Evolutionary conservation across 1,140 invertebrate genomes (phyloP).

Genomic region (Anastrepha ludens): DNA sequence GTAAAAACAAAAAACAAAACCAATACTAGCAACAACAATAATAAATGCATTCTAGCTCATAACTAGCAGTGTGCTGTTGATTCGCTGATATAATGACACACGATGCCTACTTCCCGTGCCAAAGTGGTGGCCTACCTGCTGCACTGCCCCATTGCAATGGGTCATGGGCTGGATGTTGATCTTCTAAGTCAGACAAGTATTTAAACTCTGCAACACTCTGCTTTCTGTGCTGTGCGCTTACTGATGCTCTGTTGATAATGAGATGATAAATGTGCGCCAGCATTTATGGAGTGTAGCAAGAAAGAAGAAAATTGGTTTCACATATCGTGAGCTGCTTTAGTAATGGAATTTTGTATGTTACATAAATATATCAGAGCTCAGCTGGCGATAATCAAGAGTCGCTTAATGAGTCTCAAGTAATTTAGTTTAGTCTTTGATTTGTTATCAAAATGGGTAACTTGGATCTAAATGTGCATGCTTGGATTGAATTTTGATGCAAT

Average conservation of each 20-base stretch:
- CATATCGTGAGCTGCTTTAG: too few species aligned
- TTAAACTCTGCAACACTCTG: neutral
- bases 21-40: neutral
- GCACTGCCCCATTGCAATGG: neutral
- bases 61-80: neutral
- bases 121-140: neutral
- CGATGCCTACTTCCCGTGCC: neutral
- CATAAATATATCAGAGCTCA: too few species aligned
- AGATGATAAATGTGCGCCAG: neutral
- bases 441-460: too few species aligned
- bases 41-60: neutral
- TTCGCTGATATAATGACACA: conserved; percentile 22
- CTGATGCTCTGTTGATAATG: neutral
- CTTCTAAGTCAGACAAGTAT: neutral
- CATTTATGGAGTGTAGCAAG: too few species aligned
- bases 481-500: too few species aligned
- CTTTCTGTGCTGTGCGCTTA: neutral
- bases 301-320: too few species aligned
- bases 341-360: too few species aligned
- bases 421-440: too few species aligned
- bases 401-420: too few species aligned
- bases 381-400: too few species aligned
- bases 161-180: neutral
- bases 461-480: too few species aligned
- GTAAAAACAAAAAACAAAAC: neutral